A percentile compares a stretch with the other conserved stretches of the same genome.
phyloP scores from a whole-genome alignment of 2,888 invertebrate genomes.

The Andrena haemorrhoa region DNA sequence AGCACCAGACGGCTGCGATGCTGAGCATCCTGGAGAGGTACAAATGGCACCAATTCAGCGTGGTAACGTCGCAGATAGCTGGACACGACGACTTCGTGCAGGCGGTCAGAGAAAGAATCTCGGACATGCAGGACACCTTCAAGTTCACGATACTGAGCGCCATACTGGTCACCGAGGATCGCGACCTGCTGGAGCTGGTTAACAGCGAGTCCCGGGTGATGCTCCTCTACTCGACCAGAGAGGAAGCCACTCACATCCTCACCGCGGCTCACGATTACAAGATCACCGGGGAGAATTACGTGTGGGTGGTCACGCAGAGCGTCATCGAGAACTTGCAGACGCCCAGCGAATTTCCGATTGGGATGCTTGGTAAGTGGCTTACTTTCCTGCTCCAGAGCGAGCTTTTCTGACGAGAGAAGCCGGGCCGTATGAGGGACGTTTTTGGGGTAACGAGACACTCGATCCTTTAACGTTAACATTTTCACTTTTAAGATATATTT shows the following conservation, averaged over 20 bases:
- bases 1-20: constrained; percentile 99
- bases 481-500: no score
- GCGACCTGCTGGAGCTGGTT: constrained; percentile 92
- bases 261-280: constrained; percentile 91
- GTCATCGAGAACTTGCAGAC: constrained; percentile 94
- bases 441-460: no score
- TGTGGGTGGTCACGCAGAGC: constrained; percentile 98
- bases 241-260: constrained; percentile 94
- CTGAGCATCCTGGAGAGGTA: constrained; percentile 96
- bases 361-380: constrained; percentile 93
- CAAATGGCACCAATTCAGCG: constrained; percentile 98
- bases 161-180: constrained; percentile 91
- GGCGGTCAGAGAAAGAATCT: constrained; percentile 94
- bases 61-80: constrained; percentile 96
- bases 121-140: constrained; percentile 91
- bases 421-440: no score
- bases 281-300: constrained; percentile 96
- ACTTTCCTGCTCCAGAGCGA: background rate
- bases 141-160: constrained; percentile 95
- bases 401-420: no score
- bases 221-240: constrained; percentile 95
- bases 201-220: constrained; percentile 97
- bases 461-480: no score
- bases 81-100: constrained; percentile 98
- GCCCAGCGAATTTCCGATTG: constrained; percentile 93